A percentile compares a stretch with the other conserved stretches of the same genome.
Conservation (phyloP, 2,797 vertebrate genomes). For the Cetoscarus ocellatus region DNA sequence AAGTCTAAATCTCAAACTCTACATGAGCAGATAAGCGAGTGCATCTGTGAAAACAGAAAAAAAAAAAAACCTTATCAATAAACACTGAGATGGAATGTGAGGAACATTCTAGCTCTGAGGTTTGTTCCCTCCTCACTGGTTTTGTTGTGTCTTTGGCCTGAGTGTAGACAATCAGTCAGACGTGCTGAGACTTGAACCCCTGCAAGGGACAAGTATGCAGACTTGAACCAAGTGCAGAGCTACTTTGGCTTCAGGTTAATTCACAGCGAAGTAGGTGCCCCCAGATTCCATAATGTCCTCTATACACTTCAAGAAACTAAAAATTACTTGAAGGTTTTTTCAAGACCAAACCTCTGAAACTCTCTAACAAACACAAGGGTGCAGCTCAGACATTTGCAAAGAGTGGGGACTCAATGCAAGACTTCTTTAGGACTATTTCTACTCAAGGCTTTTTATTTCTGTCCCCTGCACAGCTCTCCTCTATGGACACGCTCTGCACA, state of each 20-base stretch:
- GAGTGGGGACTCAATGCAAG: too few relatives aligned
- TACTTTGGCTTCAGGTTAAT: neutral
- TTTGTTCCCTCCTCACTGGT: constrained; percentile 2
- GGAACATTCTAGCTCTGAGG: constrained; percentile 18
- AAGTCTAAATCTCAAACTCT: constrained; percentile 5
- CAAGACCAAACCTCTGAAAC: too few relatives aligned
- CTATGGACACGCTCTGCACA: too few relatives aligned
- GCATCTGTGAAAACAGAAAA: constrained; percentile 62
- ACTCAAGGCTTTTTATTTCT: too few relatives aligned
- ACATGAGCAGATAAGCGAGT: constrained; percentile 64
- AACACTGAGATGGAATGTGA: constrained; percentile 25
- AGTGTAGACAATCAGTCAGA: constrained; percentile 17
- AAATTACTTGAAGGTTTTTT: too few relatives aligned
- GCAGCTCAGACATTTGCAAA: too few relatives aligned
- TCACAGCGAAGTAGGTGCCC: neutral
- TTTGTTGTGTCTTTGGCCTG: constrained; percentile 62
- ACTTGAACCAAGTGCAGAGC: constrained; percentile 15
- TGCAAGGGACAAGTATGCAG: constrained; percentile 40
- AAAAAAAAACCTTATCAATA: constrained; percentile 41
- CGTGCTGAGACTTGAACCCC: constrained; percentile 53
- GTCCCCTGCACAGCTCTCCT: too few relatives aligned
- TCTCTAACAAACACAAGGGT: too few relatives aligned
- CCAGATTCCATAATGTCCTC: neutral
- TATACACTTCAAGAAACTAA: too few relatives aligned
- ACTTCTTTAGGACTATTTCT: too few relatives aligned